phyloP scores from a whole-genome alignment of 2,113 vertebrate genomes.

The Apistogramma diplotaenia region DNA sequence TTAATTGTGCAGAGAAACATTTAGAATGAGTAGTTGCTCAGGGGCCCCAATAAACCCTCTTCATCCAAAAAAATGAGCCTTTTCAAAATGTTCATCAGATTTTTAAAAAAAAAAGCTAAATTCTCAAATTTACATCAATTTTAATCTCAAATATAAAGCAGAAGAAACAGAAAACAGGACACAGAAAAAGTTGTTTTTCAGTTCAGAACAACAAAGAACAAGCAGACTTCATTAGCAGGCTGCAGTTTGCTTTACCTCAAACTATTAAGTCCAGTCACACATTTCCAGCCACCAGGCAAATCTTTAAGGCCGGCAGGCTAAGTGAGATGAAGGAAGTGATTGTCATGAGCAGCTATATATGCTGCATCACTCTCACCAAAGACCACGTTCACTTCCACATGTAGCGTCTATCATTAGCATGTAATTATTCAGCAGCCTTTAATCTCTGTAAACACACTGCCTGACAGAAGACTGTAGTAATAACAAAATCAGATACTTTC shows the following conservation, averaged over 20 bases:
- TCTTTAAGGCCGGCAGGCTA: conserved; percentile 27
- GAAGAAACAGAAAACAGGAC: no score
- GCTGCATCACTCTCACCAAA: conserved; percentile 37
- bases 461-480: conserved; percentile 47
- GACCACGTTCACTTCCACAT: conserved; percentile 39
- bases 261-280: conserved; percentile 6
- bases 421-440: conserved; percentile 53
- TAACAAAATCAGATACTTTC: not conserved
- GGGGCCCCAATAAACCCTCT: not conserved
- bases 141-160: not conserved
- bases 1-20: conserved; percentile 17
- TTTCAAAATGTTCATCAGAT: not conserved
- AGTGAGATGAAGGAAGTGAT: conserved; percentile 45
- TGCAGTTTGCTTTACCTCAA: conserved; percentile 3
- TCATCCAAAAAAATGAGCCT: not conserved
- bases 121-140: conserved; percentile 3
- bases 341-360: conserved; percentile 33
- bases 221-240: no score
- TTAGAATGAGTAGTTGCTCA: conserved; percentile 14
- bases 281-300: not conserved
- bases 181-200: no score
- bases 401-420: conserved; percentile 22
- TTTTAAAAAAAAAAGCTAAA: not conserved
- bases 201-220: no score
- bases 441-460: conserved; percentile 30